A percentile compares a stretch with the other conserved stretches of the same genome.
Conservation (phyloP, 2,888 invertebrate genomes). For the Oscheius sp. region DNA sequence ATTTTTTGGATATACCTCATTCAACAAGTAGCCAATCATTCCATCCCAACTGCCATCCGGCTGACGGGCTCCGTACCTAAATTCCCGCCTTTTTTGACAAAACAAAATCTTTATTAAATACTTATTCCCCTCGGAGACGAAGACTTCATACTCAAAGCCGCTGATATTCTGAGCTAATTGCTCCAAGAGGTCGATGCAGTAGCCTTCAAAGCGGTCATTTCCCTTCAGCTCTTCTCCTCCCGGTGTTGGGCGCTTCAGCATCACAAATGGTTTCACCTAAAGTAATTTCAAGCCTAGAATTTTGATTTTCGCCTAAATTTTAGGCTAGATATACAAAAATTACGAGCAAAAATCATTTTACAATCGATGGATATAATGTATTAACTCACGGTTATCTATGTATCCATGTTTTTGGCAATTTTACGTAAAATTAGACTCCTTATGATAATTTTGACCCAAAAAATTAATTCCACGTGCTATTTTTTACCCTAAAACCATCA, state of each 20-base stretch:
- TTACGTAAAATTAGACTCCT: too few species aligned
- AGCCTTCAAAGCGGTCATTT: conserved; percentile 71
- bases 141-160: conserved; percentile 70
- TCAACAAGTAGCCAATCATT: conserved; percentile 69
- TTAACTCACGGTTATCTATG: too few species aligned
- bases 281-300: too few species aligned
- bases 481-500: too few species aligned
- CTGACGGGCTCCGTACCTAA: conserved; percentile 70
- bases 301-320: too few species aligned
- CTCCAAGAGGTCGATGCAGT: conserved; percentile 72
- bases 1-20: conserved; percentile 49
- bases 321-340: too few species aligned
- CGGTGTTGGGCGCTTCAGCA: conserved; percentile 78
- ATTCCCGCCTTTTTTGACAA: too few species aligned
- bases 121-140: background rate
- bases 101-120: background rate
- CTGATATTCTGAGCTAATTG: conserved; percentile 70
- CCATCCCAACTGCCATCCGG: conserved; percentile 70
- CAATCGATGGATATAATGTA: too few species aligned
- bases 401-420: too few species aligned
- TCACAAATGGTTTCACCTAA: conserved; percentile 88
- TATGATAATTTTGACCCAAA: too few species aligned
- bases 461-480: too few species aligned
- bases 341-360: too few species aligned
- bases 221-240: conserved; percentile 63